Conservation (phyloP, 2,888 invertebrate species). For the Selenia dentaria region DNA sequence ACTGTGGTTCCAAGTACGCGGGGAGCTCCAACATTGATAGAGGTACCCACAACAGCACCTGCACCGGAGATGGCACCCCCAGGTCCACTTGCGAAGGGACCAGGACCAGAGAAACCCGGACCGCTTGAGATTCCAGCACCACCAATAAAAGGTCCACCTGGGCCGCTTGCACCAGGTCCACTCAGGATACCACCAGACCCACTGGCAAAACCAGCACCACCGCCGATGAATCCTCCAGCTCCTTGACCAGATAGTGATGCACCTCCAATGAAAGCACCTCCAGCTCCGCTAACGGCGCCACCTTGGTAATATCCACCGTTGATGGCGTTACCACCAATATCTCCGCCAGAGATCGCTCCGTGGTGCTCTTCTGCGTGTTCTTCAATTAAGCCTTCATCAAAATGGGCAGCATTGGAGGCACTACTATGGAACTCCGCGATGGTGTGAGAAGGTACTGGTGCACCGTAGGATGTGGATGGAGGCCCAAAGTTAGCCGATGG, state of each 20-base stretch:
- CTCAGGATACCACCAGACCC: constrained; percentile 8
- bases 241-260: not conserved
- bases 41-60: constrained; percentile 22
- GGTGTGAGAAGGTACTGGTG: constrained; percentile 30
- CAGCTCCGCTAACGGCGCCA: constrained; percentile 7
- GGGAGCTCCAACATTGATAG: constrained; percentile 46
- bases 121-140: constrained; percentile 5
- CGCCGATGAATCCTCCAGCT: not conserved
- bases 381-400: no score
- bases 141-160: constrained; percentile 3
- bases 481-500: constrained; percentile 70
- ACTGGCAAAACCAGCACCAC: constrained; percentile 4
- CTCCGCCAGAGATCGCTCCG: constrained; percentile 15
- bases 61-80: constrained; percentile 14
- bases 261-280: not conserved
- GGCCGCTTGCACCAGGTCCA: constrained; percentile 10
- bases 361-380: no score
- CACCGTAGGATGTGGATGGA: constrained; percentile 64
- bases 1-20: constrained; percentile 63
- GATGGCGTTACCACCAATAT: constrained; percentile 19
- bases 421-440: constrained; percentile 22
- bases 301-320: not conserved
- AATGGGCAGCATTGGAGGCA: constrained; percentile 11
- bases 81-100: constrained; percentile 7
- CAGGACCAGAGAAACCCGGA: constrained; percentile 5